Base-by-base conservation (phyloP, 2,888 invertebrate genomes). In the Nomada fucata region DNA sequence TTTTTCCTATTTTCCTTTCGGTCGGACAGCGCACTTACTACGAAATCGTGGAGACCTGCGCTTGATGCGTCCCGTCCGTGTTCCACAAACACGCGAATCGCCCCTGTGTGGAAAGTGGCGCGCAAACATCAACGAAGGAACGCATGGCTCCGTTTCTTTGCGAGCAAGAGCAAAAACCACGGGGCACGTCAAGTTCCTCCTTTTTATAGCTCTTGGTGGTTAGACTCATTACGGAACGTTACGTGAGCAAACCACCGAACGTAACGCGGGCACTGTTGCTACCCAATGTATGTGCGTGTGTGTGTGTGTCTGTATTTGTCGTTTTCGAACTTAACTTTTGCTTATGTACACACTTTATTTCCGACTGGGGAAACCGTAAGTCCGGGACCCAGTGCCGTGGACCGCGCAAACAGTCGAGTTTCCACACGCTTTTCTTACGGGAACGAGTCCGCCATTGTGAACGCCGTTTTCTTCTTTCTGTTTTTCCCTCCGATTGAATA, bases 201-300 rank as follows among this genome's bases (percentile, higher is more conserved):
- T 85, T 88, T 88, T 88, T 88, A 85, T 79, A 61, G 72, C 78
- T 82, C 74, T 78, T 82, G 65, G 74, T 79, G 88, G 83, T 85
- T 86, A 85, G 83, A 86, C 83, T 88, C 88, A 85, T 88, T 88
- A 86, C 87, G 72, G 75, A 84, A 85, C 85, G 83, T 87, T 87
- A 83, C 85, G 85, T 84, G 83, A 71, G 79, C 82, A 87, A 87
- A 85, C 80, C 73, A 52, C 63, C 64, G 53, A 69, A 74, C 63
- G 59, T 60, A 60, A 29, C 55, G 44, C 18, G 59, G 26, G 26
- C 42, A 47, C 26, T 67, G 50, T 65, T 52, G 55, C 26, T 60
- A 26, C 23, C 20, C 26, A 11, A 20, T 57, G 20, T n/a, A 3
- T 55, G 26, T 10, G 26, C 13, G 23, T 23, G 23, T 23, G 23